These are phyloP conservation scores for Oreochromis niloticus DNA, from an alignment of 2,113 vertebrate species.

Conservation along the genomic window DNA sequence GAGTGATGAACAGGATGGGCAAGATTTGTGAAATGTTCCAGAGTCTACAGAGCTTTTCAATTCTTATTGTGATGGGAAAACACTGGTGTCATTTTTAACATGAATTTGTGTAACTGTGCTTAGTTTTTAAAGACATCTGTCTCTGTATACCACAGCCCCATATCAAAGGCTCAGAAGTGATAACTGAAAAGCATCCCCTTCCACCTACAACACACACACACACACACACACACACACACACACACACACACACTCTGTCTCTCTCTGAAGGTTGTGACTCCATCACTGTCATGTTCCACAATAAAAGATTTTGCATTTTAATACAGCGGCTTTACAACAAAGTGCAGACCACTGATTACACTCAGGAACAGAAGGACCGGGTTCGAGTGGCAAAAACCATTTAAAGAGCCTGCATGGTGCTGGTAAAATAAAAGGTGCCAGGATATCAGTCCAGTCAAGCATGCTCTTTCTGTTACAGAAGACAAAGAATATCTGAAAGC, in stretches of 20 bases:
- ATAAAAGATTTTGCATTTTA: not conserved
- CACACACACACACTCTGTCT: not conserved
- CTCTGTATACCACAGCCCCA: not conserved
- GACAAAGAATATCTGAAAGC: not conserved
- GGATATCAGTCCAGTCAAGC: not conserved
- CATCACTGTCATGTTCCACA: not conserved
- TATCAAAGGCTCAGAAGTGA: not conserved
- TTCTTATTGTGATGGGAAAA: not conserved
- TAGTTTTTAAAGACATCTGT: not conserved
- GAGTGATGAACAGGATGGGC: not conserved
- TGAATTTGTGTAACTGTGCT: rapidly evolving
- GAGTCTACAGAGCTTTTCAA: not conserved
- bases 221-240: too few species aligned
- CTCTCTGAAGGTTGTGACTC: not conserved
- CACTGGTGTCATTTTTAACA: not conserved
- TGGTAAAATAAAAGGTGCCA: not conserved
- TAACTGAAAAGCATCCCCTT: not conserved
- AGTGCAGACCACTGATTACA: rapidly evolving
- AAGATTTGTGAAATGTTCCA: not conserved
- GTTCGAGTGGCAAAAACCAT: not conserved
- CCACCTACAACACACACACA: too few species aligned
- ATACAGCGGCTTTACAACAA: not conserved
- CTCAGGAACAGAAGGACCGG: rapidly evolving
- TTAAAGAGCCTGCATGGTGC: rapidly evolving
- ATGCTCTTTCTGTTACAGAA: not conserved